A percentile compares a stretch with the other conserved stretches of the same genome.
Conservation (phyloP, 2,113 vertebrate species). For the Oplegnathus fasciatus region DNA sequence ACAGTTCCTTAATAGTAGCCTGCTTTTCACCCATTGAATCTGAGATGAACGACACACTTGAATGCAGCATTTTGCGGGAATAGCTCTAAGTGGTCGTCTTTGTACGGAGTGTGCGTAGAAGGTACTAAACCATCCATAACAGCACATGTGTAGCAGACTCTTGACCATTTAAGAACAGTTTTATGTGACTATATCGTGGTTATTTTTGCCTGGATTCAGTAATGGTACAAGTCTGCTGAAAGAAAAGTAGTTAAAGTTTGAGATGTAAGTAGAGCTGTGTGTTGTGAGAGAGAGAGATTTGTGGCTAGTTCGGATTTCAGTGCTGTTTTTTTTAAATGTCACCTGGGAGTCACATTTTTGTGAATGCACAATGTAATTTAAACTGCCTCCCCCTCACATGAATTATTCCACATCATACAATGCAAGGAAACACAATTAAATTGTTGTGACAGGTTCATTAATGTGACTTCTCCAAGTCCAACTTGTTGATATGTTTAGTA, state of each 20-base stretch:
- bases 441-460: neutral
- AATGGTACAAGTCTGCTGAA: neutral
- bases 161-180: neutral
- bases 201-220: neutral
- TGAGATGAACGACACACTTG: neutral
- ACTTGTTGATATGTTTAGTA: neutral
- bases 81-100: neutral
- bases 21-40: too few relatives aligned
- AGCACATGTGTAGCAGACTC: neutral
- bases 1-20: neutral
- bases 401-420: neutral
- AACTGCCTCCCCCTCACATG: neutral
- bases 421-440: neutral
- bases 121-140: neutral
- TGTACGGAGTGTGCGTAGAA: neutral
- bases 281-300: neutral
- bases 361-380: neutral
- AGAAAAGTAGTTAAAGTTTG: neutral
- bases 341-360: neutral
- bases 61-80: conserved; percentile 16
- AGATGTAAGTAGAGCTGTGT: neutral
- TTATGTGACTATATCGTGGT: neutral
- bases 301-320: neutral
- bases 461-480: neutral
- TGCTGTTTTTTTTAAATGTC: neutral